Evolutionary conservation across 2,888 invertebrate genomes (phyloP).

Genomic region (Pristionchus entomophagus): DNA sequence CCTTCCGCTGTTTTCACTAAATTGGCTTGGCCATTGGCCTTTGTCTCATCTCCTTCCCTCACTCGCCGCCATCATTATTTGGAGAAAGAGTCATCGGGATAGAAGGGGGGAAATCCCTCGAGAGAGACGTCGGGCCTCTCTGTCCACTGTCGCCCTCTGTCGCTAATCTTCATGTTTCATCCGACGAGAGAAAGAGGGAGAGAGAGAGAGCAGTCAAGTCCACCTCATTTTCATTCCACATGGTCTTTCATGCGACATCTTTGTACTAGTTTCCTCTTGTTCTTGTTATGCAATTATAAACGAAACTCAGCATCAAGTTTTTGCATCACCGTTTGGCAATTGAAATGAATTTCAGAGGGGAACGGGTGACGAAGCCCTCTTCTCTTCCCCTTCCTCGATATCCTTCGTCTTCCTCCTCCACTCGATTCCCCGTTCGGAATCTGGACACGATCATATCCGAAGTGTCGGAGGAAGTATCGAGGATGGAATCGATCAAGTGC

Average conservation of each 20-base stretch:
- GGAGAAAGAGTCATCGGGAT: neutral
- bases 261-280: neutral
- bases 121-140: neutral
- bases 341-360: slow-evolving; percentile 34
- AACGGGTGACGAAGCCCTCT: slow-evolving; percentile 31
- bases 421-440: slow-evolving; percentile 9
- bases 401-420: neutral
- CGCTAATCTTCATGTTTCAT: slow-evolving; percentile 41
- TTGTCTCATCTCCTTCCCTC: neutral
- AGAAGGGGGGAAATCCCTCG: neutral
- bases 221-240: slow-evolving; percentile 20
- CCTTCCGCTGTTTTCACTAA: too few species aligned
- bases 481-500: slow-evolving; percentile 43
- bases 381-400: slow-evolving; percentile 43
- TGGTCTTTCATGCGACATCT: neutral
- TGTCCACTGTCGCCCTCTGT: slow-evolving; percentile 2
- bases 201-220: too few species aligned
- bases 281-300: too few species aligned
- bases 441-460: slow-evolving; percentile 43
- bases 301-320: too few species aligned
- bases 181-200: neutral
- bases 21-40: neutral
- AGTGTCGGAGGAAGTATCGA: slow-evolving; percentile 29
- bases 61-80: slow-evolving; percentile 8
- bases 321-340: too few species aligned